Evolutionary conservation across 2,888 invertebrate species (phyloP), one percentile per base, ranked within the genome.

Genomic region (Geotrupes spiniger): DNA sequence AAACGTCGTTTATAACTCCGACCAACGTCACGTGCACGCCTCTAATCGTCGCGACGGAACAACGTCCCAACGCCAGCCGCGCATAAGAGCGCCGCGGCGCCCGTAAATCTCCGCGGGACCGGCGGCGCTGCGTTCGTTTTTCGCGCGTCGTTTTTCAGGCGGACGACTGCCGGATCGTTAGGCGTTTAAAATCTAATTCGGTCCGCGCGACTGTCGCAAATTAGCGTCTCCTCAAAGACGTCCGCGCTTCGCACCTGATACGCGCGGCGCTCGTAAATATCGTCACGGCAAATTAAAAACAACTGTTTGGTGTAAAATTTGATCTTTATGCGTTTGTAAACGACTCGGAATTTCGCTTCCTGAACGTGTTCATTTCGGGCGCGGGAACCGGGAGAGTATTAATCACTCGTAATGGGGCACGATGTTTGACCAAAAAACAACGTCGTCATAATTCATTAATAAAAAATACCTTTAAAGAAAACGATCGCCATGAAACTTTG

Each of bases 131-230:
- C 51, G 56, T 50, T 53, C 42, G 48, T 62, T 65, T 65, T 65
- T 66, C 65, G 46, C 49, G 49, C 60, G 60, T 69, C 68, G 69
- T 71, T 72, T 71, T 71, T 72, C 71, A 69, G 21, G 21, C 21
- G 6, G 6, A 64, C 67, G 69, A 63, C 56, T 42, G 60, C 59
- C 61, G 62, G 66, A 70, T 72, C 72, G 71, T 72, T 72, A 72
- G 67, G 64, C 68, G 72, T 71, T 72, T 72, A 72, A 73, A 72
- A 69, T 73, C 72, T 73, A 73, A 73, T 73, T 73, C 64, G 57
- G 71, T 69, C 70, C 53, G 58, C 53, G 47, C 46, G 46, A 3
- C 54, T 53, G 68, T 68, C 71, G 71, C 71, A 73, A 73, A 73
- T 73, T 73, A 72, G 70, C 65, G 67, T 68, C 69, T 63, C 64